Percentiles rank a stretch among this genome's conserved stretches.
phyloP scores from a whole-genome alignment of 1,140 invertebrate genomes.

The Hermatobates lingyangjiaoensis region DNA sequence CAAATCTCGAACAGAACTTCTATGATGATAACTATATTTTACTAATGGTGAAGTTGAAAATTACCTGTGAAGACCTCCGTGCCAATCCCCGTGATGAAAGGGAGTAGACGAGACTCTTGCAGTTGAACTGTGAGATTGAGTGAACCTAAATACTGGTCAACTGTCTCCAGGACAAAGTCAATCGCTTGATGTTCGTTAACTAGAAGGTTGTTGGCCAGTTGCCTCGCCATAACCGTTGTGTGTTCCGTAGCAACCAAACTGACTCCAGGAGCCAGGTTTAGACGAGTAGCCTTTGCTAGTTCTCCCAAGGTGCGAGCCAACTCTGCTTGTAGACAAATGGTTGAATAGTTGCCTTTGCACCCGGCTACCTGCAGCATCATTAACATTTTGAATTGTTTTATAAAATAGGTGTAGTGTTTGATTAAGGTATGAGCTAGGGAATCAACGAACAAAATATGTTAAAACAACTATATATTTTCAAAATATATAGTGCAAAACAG shows the following conservation, averaged over 20 bases:
- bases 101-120: not conserved
- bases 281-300: not conserved
- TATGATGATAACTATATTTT: too few relatives aligned
- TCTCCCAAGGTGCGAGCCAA: not conserved
- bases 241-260: not conserved
- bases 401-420: too few relatives aligned
- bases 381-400: too few relatives aligned
- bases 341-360: not conserved
- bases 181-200: too few relatives aligned
- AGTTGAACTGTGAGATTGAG: not conserved
- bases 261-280: not conserved
- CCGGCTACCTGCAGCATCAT: too few relatives aligned
- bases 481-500: too few relatives aligned
- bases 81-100: not conserved
- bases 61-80: not conserved
- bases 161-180: not conserved
- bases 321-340: not conserved
- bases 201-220: not conserved
- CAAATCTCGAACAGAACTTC: too few relatives aligned
- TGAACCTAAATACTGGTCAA: not conserved
- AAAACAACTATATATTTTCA: too few relatives aligned
- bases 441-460: too few relatives aligned
- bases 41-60: too few relatives aligned
- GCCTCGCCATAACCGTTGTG: not conserved
- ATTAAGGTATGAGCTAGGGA: too few relatives aligned